These are phyloP conservation scores for Epicampocera succincta DNA, from an alignment of 2,888 invertebrate species.

Conservation along the genomic window DNA sequence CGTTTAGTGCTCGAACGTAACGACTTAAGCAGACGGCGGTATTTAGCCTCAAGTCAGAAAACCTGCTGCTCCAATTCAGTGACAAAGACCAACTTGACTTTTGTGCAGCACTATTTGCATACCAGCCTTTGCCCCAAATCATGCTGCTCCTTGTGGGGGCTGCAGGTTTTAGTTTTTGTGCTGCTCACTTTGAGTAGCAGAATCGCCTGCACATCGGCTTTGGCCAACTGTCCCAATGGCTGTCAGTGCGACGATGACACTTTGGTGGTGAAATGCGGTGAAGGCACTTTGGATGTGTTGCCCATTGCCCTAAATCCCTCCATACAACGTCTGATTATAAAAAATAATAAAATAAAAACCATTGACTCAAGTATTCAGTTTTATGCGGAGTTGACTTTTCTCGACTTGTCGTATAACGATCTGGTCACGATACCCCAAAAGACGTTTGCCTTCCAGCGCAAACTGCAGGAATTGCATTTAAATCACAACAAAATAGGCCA, in stretches of 20 bases:
- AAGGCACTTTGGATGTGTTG: conserved; percentile 92
- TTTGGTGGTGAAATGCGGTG: conserved; percentile 92
- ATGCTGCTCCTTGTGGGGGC: conserved; percentile 53
- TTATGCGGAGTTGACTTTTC: conserved; percentile 91
- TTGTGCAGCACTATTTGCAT: not conserved
- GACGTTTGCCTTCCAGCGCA: conserved; percentile 90
- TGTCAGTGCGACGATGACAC: conserved; percentile 95
- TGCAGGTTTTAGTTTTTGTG: conserved; percentile 71
- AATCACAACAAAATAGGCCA: conserved; percentile 93
- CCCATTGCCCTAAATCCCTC: conserved; percentile 96
- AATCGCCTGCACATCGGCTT: conserved; percentile 73
- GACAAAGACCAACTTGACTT: conserved; percentile 2
- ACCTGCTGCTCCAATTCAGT: not conserved
- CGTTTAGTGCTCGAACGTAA: conserved; percentile 41
- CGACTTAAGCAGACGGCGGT: not conserved
- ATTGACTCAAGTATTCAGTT: conserved; percentile 95
- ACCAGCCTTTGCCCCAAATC: conserved; percentile 1
- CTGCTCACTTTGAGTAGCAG: conserved; percentile 62
- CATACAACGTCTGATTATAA: conserved; percentile 91
- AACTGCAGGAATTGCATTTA: conserved; percentile 90
- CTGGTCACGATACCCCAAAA: conserved; percentile 90
- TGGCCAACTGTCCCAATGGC: conserved; percentile 92
- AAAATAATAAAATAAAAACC: conserved; percentile 92
- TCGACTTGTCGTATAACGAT: conserved; percentile 92
- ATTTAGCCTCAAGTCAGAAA: conserved; percentile 30